Base-by-base conservation (phyloP, 2,888 invertebrate genomes). In the Cephus runcator region DNA sequence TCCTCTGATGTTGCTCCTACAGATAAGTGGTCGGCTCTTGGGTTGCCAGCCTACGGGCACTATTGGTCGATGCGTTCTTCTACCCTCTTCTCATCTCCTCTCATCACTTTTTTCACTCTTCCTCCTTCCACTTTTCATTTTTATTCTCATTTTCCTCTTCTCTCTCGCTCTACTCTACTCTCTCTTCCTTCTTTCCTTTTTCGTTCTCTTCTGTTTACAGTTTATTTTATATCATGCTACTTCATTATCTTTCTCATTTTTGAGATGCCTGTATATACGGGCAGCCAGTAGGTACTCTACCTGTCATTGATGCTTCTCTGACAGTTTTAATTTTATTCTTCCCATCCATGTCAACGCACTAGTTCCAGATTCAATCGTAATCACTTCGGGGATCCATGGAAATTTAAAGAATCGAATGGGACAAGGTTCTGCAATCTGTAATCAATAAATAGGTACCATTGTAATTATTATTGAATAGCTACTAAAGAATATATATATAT, bases 1-100 rank as follows among this genome's bases (percentile, higher is more conserved):
- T 88, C 79, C 89, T 90, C 89, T 90, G 90, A 90, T 89, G 90
- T 90, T 90, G 87, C 89, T 88, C 86, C 89, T 87, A 85, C 88
- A 87, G 90, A 90, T 90, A 90, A 90, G 90, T 90, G 89, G 90
- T 88, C 87, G 88, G 85, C 89, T 90, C 90, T 89, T 84, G 88
- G 87, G 86, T 87, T 88, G 87, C 85, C 84, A 85, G 88, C 88
- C 88, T 85, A 84, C 86, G 86, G 88, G 88, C 88, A 87, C 87
- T 89, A 90, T 88, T 87, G 89, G 88, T 86, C 88, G 86, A 88
- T 90, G 88, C 86, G 85, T 88, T 87, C 85, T 86, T 88, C 85
- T 86, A 78, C 86, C 85, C 84, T 86, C 83, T 80, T 84, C 80
- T 82, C 82, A 69, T 79, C 81, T 33, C 35, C 74, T 81, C 80